Percentiles rank a stretch among this genome's conserved stretches.
phyloP scores from a whole-genome alignment of 37 sponge, comb jelly and placozoan genomes.

The Bolinopsis microptera region DNA sequence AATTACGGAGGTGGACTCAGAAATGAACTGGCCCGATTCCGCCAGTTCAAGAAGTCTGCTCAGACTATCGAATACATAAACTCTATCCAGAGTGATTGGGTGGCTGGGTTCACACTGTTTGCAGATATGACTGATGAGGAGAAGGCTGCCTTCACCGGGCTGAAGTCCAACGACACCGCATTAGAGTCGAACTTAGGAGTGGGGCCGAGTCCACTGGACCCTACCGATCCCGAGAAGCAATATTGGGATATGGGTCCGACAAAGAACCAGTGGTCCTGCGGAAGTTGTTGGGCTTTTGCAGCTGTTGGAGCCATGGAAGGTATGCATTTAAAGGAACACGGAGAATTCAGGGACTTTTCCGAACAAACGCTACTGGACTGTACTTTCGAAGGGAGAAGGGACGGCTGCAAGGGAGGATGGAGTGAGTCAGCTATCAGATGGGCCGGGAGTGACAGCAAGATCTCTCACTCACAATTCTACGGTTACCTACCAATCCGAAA shows the following conservation, averaged over 20 bases:
- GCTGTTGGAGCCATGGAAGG: constrained; percentile 7
- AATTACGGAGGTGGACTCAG: background rate
- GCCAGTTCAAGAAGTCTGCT: background rate
- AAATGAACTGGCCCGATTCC: background rate
- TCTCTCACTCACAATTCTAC: too few relatives aligned
- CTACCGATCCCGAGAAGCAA: background rate
- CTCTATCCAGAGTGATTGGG: background rate
- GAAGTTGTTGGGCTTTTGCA: constrained; percentile 3
- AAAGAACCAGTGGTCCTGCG: constrained; percentile 14
- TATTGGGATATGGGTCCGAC: constrained; percentile 16
- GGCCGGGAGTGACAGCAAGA: too few relatives aligned
- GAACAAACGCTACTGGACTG: constrained; percentile 28
- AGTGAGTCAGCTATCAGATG: too few relatives aligned
- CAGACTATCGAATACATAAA: background rate
- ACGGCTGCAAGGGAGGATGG: background rate
- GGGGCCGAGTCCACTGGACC: background rate
- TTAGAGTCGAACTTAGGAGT: background rate
- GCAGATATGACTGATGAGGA: background rate
- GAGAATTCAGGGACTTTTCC: constrained; percentile 5
- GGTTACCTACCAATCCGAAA: background rate
- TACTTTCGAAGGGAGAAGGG: background rate
- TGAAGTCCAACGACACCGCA: background rate
- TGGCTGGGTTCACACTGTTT: constrained; percentile 2
- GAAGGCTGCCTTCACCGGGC: background rate
- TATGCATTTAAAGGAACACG: background rate